Evolutionary conservation across 2,888 invertebrate species (phyloP).

Genomic region (Choreutis nemorana): DNA sequence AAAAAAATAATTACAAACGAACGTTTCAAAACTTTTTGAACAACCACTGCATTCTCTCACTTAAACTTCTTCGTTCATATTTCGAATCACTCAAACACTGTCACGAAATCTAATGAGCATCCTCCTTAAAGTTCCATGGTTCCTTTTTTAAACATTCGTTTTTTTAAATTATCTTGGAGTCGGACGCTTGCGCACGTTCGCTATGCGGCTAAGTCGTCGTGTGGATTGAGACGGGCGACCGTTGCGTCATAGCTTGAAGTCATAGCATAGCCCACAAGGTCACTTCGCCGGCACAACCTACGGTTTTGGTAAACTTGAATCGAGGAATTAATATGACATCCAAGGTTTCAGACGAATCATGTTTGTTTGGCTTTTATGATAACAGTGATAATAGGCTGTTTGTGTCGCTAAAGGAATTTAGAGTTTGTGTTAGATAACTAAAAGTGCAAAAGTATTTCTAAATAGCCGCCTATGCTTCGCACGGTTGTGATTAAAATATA

Average conservation of each 20-base stretch:
- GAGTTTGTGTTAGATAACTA: too few relatives aligned
- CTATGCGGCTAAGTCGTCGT: conserved; percentile 20
- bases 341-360: conserved; percentile 25
- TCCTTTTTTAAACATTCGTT: conserved; percentile 13
- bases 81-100: background rate
- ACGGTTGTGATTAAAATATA: too few relatives aligned
- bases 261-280: conserved; percentile 33
- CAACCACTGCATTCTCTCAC: conserved; percentile 6
- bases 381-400: too few relatives aligned
- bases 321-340: conserved; percentile 32
- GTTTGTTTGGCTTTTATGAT: too few relatives aligned
- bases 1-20: too few relatives aligned
- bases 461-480: too few relatives aligned
- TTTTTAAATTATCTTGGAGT: conserved; percentile 17
- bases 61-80: conserved; percentile 4
- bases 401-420: too few relatives aligned
- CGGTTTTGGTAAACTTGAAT: conserved; percentile 30
- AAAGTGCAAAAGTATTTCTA: too few relatives aligned
- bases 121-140: too few relatives aligned
- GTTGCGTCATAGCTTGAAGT: conserved; percentile 36
- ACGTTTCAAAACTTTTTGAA: too few relatives aligned
- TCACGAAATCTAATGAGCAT: too few relatives aligned
- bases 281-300: conserved; percentile 26
- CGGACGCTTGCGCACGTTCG: conserved; percentile 36
- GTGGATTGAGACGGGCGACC: conserved; percentile 30